phyloP scores from a whole-genome alignment of 2,113 vertebrate species.

The Nannobrachium achirus region DNA sequence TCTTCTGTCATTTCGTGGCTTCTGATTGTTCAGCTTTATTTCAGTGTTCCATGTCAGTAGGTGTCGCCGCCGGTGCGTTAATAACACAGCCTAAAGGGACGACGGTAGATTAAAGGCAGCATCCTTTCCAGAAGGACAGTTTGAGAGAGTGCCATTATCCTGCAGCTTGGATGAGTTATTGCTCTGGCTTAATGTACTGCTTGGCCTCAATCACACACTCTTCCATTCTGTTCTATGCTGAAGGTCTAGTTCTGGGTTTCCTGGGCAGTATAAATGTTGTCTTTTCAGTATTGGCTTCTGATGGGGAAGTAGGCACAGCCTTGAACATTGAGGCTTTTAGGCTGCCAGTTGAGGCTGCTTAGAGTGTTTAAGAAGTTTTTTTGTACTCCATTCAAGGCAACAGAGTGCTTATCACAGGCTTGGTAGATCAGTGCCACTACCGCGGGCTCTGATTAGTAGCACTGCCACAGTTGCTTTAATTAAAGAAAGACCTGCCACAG shows the following conservation, averaged over 20 bases:
- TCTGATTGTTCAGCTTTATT: conserved; percentile 65
- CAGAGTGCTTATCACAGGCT: background rate
- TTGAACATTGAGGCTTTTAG: no score
- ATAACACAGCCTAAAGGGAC: conserved; percentile 31
- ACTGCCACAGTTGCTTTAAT: background rate
- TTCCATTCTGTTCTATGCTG: background rate
- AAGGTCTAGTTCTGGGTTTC: conserved; percentile 26
- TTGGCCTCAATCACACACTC: conserved; percentile 5
- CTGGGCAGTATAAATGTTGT: background rate
- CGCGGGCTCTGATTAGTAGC: background rate
- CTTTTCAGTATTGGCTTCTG: background rate
- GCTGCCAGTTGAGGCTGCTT: background rate
- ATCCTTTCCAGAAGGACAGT: background rate
- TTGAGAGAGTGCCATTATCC: background rate
- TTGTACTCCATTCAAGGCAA: background rate
- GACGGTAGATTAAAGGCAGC: conserved; percentile 36
- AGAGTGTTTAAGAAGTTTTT: background rate
- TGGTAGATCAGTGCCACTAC: background rate
- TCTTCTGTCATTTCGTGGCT: conserved; percentile 44
- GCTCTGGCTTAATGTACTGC: conserved; percentile 16
- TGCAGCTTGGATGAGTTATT: conserved; percentile 6
- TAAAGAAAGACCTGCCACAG: background rate
- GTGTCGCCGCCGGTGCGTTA: conserved; percentile 60
- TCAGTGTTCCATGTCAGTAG: conserved; percentile 63
- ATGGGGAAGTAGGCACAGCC: background rate